Percentiles rank a stretch among this genome's conserved stretches.
These are phyloP conservation scores for Hypomecis punctinalis DNA, from an alignment of 2,888 invertebrate species.

Conservation along the genomic window DNA sequence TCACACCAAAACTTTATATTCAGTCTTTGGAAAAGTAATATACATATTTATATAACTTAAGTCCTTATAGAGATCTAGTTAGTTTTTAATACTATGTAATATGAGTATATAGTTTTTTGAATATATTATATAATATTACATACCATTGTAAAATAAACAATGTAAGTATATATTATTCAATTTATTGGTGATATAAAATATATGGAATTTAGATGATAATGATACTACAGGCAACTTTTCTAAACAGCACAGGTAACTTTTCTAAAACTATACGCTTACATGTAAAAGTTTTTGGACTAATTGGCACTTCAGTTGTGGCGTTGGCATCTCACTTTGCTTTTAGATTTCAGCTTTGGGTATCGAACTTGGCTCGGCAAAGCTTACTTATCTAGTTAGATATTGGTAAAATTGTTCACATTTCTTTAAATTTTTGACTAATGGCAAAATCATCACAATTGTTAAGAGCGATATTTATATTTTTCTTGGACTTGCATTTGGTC, in stretches of 20 bases:
- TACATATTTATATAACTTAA: neutral
- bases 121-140: too few relatives aligned
- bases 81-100: too few relatives aligned
- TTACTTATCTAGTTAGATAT: constrained; percentile 59
- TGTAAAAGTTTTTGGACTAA: constrained; percentile 38
- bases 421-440: constrained; percentile 77
- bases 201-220: constrained; percentile 18
- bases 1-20: neutral
- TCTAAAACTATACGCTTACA: constrained; percentile 52
- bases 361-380: constrained; percentile 56
- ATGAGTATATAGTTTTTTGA: too few relatives aligned
- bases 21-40: neutral
- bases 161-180: too few relatives aligned
- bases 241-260: constrained; percentile 77
- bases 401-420: constrained; percentile 48
- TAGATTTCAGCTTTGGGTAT: constrained; percentile 53
- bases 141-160: too few relatives aligned
- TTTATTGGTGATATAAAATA: neutral
- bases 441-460: constrained; percentile 84
- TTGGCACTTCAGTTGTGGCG: constrained; percentile 41
- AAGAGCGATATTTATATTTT: constrained; percentile 65
- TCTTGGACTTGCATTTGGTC: constrained; percentile 49
- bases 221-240: too few relatives aligned
- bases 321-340: constrained; percentile 64
- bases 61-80: neutral